These are phyloP conservation scores for Notolepis coatsorum DNA, from an alignment of 2,797 vertebrate genomes.

Conservation along the genomic window DNA sequence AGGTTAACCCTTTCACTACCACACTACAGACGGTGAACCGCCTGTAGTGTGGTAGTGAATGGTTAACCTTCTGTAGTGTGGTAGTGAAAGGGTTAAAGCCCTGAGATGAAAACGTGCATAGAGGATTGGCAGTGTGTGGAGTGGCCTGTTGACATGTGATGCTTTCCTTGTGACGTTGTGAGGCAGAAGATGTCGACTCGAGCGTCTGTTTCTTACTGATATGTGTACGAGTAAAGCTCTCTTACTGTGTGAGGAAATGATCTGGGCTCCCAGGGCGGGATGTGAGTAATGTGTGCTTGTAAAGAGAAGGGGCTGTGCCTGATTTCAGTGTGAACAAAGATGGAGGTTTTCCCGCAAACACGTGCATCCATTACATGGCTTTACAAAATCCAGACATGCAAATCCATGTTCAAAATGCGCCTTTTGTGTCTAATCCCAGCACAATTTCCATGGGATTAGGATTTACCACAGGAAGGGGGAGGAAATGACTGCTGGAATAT, in stretches of 20 bases:
- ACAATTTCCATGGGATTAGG: conserved; percentile 80
- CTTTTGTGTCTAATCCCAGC: conserved; percentile 83
- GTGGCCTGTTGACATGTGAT: conserved; percentile 56
- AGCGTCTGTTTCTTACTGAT: conserved; percentile 71
- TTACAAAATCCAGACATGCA: conserved; percentile 81
- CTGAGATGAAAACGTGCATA: conserved; percentile 50
- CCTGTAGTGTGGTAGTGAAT: too few species aligned
- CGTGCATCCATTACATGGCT: conserved; percentile 78
- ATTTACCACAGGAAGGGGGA: conserved; percentile 48
- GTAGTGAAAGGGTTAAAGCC: too few species aligned
- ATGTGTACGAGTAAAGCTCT: conserved; percentile 58
- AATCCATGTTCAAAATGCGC: conserved; percentile 79
- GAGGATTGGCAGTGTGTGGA: conserved; percentile 49
- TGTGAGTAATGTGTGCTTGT: conserved; percentile 67
- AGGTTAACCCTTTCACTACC: too few species aligned
- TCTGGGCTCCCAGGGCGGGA: conserved; percentile 55
- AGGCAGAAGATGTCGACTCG: conserved; percentile 47
- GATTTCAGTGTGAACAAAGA: conserved; percentile 63
- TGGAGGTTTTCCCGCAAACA: conserved; percentile 60
- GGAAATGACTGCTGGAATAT: conserved; percentile 52
- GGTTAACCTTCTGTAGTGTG: too few species aligned
- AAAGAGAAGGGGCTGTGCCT: conserved; percentile 47
- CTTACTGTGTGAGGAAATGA: conserved; percentile 53
- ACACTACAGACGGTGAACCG: too few species aligned
- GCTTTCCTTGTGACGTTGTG: conserved; percentile 54